Base-by-base conservation (phyloP, 2,888 invertebrate genomes). In the Phalera bucephala region DNA sequence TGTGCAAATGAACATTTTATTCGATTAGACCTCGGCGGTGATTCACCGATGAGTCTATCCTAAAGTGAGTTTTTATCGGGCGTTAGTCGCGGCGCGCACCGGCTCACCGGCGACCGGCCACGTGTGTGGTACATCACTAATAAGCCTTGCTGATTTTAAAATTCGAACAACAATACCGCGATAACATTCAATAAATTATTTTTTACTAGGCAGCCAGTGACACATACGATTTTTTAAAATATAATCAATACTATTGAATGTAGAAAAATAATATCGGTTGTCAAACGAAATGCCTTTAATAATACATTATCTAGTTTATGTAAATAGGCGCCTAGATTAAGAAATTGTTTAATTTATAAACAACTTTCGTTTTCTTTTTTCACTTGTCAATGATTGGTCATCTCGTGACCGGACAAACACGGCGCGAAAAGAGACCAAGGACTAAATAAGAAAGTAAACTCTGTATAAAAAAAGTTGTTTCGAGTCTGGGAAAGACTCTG, bases 41-140 rank as follows among this genome's bases (percentile, higher is more conserved):
- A 89, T 69, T 89, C 89, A 89, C 77, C 88, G 89, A 85, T 87
- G 89, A 89, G 87, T 89, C 85, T 88, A 86, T 84, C 78, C 75
- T 72, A 75, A 80, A 73, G 65, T 72, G 65, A 82, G 65, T 83
- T 87, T 85, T 87, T 85, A 87, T 84, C 82, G 86, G 65, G 52
- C 74, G 62, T 67, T 66, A 66, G 67, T 72, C 73, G 69, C 65
- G 60, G 54, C 59, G 50, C 53, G 55, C 45, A 52, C 44, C 40
- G 51, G 53, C 40, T 40, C 70, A 71, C 69, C 65, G 65, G 70
- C 60, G 33, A 22, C 26, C 6, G 29, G 25, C 22, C 40, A 34
- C 32, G 44, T 32, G 40, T 22, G 25, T 33, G 34, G 36, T 40
- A 42, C 40, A 33, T 28, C 40, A 50, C 38, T 36, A 43, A 9